Evolutionary conservation across 2,113 vertebrate species (phyloP).

Genomic region (Odocoileus virginianus): DNA sequence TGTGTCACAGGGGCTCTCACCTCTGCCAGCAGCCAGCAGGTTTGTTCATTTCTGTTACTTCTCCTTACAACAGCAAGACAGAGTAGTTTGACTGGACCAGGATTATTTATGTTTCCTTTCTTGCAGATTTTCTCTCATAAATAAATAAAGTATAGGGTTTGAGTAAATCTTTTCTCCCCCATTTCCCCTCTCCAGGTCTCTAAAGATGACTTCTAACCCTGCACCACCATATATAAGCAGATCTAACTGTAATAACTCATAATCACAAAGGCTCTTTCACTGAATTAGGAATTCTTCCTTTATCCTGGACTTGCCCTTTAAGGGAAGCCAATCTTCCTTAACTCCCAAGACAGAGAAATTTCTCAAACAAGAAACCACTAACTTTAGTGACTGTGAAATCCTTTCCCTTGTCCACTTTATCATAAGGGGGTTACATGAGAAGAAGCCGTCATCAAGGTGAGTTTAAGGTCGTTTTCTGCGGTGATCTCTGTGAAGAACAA

Average conservation of each 20-base stretch:
- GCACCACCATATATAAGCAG: not conserved
- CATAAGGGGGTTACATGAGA: not conserved
- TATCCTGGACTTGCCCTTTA: not conserved
- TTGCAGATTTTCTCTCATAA: not conserved
- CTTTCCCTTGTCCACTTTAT: not conserved
- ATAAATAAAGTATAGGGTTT: not conserved
- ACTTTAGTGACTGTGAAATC: not conserved
- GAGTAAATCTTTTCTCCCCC: not conserved
- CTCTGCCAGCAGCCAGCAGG: not conserved
- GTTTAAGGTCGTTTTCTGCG: not conserved
- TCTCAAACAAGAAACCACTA: not conserved
- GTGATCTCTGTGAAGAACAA: not conserved
- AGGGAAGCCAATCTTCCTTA: not conserved
- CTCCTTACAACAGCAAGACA: not conserved
- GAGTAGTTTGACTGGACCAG: fast-evolving
- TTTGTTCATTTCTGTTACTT: not conserved
- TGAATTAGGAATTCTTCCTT: not conserved
- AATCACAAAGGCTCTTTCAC: not conserved
- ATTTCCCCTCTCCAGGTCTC: not conserved
- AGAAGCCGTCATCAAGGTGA: fast-evolving
- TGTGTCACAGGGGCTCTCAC: no score
- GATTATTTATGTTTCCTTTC: not conserved
- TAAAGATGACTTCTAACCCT: not conserved
- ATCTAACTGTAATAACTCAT: not conserved
- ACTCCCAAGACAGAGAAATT: not conserved